A percentile compares a stretch with the other conserved stretches of the same genome.
Evolutionary conservation across 2,113 vertebrate genomes (phyloP).

Genomic region (Zosterops hypoxanthus): DNA sequence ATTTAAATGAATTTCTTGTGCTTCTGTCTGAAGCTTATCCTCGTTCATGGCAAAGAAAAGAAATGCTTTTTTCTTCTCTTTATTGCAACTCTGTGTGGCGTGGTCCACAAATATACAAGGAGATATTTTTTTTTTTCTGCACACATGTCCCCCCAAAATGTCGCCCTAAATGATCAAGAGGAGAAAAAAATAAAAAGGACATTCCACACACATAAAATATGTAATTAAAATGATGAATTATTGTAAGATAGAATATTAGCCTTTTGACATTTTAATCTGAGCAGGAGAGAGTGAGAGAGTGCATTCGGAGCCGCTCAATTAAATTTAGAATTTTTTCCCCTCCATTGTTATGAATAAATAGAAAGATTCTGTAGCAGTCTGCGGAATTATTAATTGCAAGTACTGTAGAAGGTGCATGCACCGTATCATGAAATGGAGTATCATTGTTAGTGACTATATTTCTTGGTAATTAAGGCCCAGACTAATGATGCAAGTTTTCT

Average conservation of each 20-base stretch:
- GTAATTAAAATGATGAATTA: slow-evolving; percentile 88
- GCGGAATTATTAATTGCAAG: slow-evolving; percentile 87
- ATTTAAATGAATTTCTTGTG: slow-evolving; percentile 51
- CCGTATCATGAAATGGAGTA: slow-evolving; percentile 87
- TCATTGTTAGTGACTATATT: slow-evolving; percentile 92
- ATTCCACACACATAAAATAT: slow-evolving; percentile 80
- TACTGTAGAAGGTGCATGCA: slow-evolving; percentile 83
- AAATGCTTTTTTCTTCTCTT: slow-evolving; percentile 19
- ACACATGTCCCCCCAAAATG: slow-evolving; percentile 39
- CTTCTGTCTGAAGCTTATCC: slow-evolving; percentile 47
- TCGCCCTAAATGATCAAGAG: slow-evolving; percentile 47
- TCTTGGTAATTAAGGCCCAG: slow-evolving; percentile 99
- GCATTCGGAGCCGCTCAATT: slow-evolving; percentile 80
- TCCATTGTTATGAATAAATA: slow-evolving; percentile 89
- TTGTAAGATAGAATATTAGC: slow-evolving; percentile 86
- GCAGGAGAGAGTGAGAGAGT: slow-evolving; percentile 67
- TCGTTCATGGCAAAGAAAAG: background rate
- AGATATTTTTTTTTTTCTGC: slow-evolving; percentile 1
- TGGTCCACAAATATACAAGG: slow-evolving; percentile 2
- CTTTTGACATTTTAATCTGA: slow-evolving; percentile 89
- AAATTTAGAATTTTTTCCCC: slow-evolving; percentile 81
- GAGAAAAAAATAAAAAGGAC: slow-evolving; percentile 56
- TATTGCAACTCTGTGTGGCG: background rate
- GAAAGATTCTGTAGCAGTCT: slow-evolving; percentile 81
- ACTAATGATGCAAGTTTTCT: slow-evolving; percentile 99